Evolutionary conservation across 2,888 invertebrate genomes (phyloP), one percentile per base, ranked within the genome.

Genomic region (Apotomis betuletana): DNA sequence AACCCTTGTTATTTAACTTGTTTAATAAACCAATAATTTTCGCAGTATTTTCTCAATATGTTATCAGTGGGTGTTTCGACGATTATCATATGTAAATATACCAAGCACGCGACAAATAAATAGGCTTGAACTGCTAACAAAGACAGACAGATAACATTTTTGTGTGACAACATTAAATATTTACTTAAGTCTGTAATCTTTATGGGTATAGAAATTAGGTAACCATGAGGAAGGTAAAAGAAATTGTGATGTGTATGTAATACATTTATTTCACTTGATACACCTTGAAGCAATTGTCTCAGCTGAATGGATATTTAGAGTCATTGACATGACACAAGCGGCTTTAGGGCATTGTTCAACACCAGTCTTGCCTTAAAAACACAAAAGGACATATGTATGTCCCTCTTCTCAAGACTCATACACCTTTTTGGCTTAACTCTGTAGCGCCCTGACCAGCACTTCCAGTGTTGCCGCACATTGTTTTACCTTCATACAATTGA

Each of bases 181-280:
- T 69, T 69, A 13, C 55, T 54, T 4, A 54, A 54, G 57, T 54
- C 36, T 68, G 10, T 60, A 12, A 59, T 41, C 6, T 5, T 6
- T 41, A 41, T 41, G 5, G 41, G 41, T 41, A 41, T 6, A 6
- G 41, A 41, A 41, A 41, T n/a, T 13, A 15, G 54, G 27, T 52
- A 52, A 52, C 41, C 51, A 41, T 41, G 27, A 51, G 44, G 12
- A 69, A 69, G 61, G 36, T 63, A 63, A 46, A 62, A 61, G n/a
- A 62, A 38, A 38, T 62, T 13, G 12, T 57, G 12, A 58, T 58
- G 67, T 63, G 62, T 72, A 58, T 63, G 62, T 72, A 58, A 72
- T 68, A 72, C 58, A 68, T 72, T 62, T 72, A 72, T 72, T 72
- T 52, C 67, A 62, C 46, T 52, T 72, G 63, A 55, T 52, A 59